Evolutionary conservation across 2,888 invertebrate species (phyloP).

Genomic region (Dromius quadrimaculatus): DNA sequence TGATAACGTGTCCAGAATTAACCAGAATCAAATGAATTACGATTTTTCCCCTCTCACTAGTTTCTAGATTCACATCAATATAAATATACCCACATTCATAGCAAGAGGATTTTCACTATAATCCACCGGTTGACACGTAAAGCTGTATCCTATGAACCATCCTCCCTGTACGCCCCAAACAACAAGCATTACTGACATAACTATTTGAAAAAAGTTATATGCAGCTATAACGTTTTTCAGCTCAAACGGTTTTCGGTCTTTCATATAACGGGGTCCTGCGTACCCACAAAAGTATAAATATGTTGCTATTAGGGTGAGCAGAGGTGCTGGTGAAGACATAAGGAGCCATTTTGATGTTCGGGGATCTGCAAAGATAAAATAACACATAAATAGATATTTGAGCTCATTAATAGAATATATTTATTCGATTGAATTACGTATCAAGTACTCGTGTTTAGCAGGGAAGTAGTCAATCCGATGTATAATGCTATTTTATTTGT

Average conservation of each 20-base stretch:
- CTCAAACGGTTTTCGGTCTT: conserved; percentile 84
- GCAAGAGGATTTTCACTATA: conserved; percentile 72
- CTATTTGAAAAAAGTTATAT: conserved; percentile 83
- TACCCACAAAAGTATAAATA: conserved; percentile 80
- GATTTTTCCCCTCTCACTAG: no score
- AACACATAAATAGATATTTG: no score
- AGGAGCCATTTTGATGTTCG: conserved; percentile 81
- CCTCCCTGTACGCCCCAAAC: conserved; percentile 62
- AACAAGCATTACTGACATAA: conserved; percentile 47
- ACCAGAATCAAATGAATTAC: no score
- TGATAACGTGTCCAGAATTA: no score
- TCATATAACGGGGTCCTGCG: conserved; percentile 89
- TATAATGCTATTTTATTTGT: not conserved
- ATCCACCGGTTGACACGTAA: conserved; percentile 80
- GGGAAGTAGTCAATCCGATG: not conserved
- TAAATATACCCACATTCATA: conserved; percentile 71
- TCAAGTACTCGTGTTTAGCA: not conserved
- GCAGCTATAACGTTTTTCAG: conserved; percentile 81
- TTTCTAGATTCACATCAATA: no score
- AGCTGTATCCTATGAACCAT: conserved; percentile 74
- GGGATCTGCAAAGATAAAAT: no score
- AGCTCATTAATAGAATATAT: no score
- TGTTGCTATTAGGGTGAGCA: conserved; percentile 73
- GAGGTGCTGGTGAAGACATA: conserved; percentile 78
- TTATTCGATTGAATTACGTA: no score